Conservation (phyloP, 2,113 vertebrate genomes). For the Anguilla japonica region DNA sequence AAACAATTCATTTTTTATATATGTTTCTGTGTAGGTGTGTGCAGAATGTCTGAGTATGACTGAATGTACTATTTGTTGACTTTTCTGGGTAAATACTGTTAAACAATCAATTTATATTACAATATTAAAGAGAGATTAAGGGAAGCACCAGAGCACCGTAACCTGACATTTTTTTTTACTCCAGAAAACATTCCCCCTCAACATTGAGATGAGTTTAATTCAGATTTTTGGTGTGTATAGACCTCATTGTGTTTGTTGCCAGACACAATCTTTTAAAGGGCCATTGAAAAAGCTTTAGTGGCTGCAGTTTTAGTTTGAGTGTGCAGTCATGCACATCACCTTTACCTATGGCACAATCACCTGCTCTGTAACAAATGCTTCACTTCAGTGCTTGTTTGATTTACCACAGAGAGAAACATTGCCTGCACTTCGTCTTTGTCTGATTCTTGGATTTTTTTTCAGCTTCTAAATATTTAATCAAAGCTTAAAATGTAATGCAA, state of each 20-base stretch:
- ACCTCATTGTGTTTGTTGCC: background rate
- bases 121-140: background rate
- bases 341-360: background rate
- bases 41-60: too few species aligned
- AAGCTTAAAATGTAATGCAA: conserved; percentile 29
- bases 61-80: too few species aligned
- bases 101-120: too few species aligned
- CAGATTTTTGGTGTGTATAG: background rate
- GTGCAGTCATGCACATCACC: background rate
- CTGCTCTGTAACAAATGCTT: background rate
- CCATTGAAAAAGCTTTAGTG: conserved; percentile 1
- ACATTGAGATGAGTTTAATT: background rate
- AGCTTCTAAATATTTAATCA: conserved; percentile 39
- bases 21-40: too few species aligned
- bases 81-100: too few species aligned
- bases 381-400: conserved; percentile 23
- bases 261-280: background rate
- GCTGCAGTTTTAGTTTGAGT: background rate
- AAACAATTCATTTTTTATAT: too few species aligned
- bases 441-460: conserved; percentile 23
- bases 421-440: background rate
- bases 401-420: conserved; percentile 2
- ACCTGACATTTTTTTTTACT: background rate
- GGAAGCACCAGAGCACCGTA: background rate
- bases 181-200: background rate